phyloP scores from a whole-genome alignment of 30 jellyfish, hydroid and myxozoan species.

The Turritopsis rubra region DNA sequence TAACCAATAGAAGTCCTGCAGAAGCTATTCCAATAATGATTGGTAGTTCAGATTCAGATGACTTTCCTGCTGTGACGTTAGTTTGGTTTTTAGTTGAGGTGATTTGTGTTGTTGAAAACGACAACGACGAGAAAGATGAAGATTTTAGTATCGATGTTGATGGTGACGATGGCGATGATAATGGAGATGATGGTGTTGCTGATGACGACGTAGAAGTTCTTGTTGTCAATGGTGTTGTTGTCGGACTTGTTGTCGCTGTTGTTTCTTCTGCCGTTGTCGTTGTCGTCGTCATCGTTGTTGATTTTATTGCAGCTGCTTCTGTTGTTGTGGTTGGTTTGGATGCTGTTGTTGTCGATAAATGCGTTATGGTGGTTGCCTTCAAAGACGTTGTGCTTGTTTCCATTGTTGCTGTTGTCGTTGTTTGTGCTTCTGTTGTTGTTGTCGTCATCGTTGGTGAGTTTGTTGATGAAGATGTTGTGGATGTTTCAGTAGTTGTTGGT shows the following conservation, averaged over 20 bases:
- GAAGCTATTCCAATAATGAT: neutral
- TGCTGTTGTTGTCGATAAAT: neutral
- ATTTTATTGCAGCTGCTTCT: neutral
- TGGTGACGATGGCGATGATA: neutral
- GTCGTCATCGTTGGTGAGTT: neutral
- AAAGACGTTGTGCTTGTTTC: neutral
- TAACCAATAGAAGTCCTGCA: neutral
- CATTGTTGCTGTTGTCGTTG: neutral
- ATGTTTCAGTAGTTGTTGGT: neutral
- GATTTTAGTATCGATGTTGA: neutral
- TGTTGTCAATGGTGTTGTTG: neutral
- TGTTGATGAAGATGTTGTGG: neutral
- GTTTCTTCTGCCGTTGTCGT: neutral
- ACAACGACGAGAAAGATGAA: neutral
- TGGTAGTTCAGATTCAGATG: neutral
- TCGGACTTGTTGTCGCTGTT: neutral
- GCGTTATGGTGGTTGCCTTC: neutral
- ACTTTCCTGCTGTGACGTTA: neutral
- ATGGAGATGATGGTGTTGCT: neutral
- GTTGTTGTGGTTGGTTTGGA: neutral
- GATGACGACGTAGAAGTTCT: neutral
- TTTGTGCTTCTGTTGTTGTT: neutral
- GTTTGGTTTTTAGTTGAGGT: neutral
- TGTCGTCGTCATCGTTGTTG: neutral
- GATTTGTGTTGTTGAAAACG: too few relatives aligned